Base-by-base conservation (phyloP, 1,140 invertebrate genomes). In the Drosophila ohnishii region DNA sequence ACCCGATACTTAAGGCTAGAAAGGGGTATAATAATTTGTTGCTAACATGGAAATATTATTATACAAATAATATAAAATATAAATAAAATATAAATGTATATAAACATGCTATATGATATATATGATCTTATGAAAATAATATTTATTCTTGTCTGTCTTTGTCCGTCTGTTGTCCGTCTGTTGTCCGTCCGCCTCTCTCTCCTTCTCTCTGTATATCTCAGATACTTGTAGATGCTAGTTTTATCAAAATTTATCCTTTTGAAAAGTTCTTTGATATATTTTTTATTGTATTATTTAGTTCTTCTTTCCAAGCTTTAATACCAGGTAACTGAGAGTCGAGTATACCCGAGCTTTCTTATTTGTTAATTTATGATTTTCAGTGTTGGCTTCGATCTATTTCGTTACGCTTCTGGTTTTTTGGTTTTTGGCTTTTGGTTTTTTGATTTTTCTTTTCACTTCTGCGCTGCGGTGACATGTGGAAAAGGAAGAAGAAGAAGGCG, bases 391-490 rank as follows among this genome's bases (percentile, higher is more conserved):
- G 60, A 56, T 80, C 67, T 73, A 64, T 69, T 90, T 90, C 76
- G 89, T 84, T 90, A 90, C 89, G 89, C 89, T 90, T 90, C 89
- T 90, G 89, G 84, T 90, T 90, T 90, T 90, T 89, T 75, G 85
- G 73, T n/a, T 39, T 39, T 39, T 39, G 14, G 14, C 4, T 35
- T 35, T 35, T 35, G 39, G 39, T 13, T 28, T 51, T 50, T 53
- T 39, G 34, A 14, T 25, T 56, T 56, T 56, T 84, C 72, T 84
- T 84, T 84, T 84, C 62, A 62, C 69, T 78, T 59, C 50, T 71
- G 67, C 44, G 58, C 58, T 79, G 75, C 48, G 76, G 79, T 82
- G 83, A 84, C 80, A 83, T 79, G 80, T 84, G 78, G 65, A 69
- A 34, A 64, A 34, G 45, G 62, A 40, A 22, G 60, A 48, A 32